These are phyloP conservation scores for Enteromius thamalakanensis DNA, from an alignment of 2,797 vertebrate genomes.

Conservation along the genomic window DNA sequence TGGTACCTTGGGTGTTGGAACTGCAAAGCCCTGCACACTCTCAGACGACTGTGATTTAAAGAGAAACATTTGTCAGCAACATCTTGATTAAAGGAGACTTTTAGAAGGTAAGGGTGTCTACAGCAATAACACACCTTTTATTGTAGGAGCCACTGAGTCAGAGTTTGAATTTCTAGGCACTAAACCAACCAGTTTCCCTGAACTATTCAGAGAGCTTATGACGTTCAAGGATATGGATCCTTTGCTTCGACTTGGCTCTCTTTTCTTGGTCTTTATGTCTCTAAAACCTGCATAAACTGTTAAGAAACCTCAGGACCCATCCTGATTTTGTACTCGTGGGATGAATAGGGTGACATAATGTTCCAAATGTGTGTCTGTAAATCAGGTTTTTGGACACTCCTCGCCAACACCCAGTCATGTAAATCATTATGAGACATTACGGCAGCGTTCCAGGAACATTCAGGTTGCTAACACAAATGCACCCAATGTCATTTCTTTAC, in stretches of 20 bases:
- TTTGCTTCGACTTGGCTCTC: neutral
- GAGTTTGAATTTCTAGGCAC: conserved; percentile 23
- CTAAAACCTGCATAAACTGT: neutral
- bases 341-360: neutral
- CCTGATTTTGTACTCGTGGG: neutral
- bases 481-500: neutral
- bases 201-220: conserved; percentile 3
- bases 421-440: neutral
- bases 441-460: neutral
- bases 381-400: conserved; percentile 13
- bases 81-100: conserved; percentile 28
- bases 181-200: conserved; percentile 36
- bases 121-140: conserved; percentile 22
- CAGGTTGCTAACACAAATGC: neutral
- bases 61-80: conserved; percentile 20
- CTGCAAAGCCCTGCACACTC: conserved; percentile 73
- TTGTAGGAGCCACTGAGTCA: conserved; percentile 36
- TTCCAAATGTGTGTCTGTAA: neutral
- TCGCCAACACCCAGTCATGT: conserved; percentile 11
- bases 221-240: neutral
- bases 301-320: neutral
- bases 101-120: neutral
- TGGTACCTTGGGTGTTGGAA: conserved; percentile 81
- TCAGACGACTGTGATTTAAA: conserved; percentile 68
- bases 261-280: neutral